Conservation (phyloP, 2,797 vertebrate genomes). For the Octomys mimax region DNA sequence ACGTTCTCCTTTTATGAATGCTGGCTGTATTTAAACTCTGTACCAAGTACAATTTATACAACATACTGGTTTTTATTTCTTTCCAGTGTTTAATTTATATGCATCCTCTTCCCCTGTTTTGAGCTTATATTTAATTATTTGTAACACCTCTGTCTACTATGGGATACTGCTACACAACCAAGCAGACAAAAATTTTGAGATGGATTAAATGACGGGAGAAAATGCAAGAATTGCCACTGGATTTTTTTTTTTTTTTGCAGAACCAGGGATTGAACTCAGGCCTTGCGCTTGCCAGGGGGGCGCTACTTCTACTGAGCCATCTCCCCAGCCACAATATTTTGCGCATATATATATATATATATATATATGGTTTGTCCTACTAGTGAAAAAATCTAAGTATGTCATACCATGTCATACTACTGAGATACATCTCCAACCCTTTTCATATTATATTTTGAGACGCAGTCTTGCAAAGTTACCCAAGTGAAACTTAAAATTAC, state of each 20-base stretch:
- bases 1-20: background rate
- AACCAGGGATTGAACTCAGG: no score
- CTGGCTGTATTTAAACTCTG: background rate
- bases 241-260: no score
- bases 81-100: background rate
- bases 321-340: no score
- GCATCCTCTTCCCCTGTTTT: background rate
- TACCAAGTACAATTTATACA: background rate
- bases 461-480: background rate
- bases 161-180: background rate
- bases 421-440: background rate
- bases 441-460: background rate
- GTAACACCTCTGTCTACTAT: background rate
- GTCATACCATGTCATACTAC: background rate
- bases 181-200: constrained; percentile 10
- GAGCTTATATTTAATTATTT: background rate
- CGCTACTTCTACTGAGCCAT: no score
- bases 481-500: background rate
- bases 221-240: background rate
- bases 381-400: background rate
- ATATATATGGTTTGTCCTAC: background rate
- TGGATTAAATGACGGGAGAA: background rate
- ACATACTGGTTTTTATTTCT: background rate
- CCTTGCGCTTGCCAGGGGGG: no score
- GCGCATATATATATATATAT: background rate